A percentile compares a stretch with the other conserved stretches of the same genome.
These are phyloP conservation scores for Pocillopora grandis DNA, from an alignment of 92 coral and sea anemone genomes.

Conservation along the genomic window DNA sequence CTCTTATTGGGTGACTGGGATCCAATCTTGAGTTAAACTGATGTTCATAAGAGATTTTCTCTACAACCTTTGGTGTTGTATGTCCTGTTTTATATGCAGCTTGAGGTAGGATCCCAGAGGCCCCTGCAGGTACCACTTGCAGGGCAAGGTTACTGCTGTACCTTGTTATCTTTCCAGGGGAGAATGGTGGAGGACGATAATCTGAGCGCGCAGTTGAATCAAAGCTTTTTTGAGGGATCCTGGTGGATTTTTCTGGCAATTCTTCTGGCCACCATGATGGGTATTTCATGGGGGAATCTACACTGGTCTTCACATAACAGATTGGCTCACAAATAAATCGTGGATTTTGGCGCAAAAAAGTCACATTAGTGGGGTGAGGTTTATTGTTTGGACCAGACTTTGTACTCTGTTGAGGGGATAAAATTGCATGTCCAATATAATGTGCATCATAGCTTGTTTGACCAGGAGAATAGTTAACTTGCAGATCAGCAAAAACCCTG, in stretches of 20 bases:
- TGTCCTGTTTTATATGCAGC: constrained; percentile 25
- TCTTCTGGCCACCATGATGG: constrained; percentile 96
- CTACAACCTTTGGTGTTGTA: constrained; percentile 36
- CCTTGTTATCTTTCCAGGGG: constrained; percentile 28
- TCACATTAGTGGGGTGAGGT: constrained; percentile 90
- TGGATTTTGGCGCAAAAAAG: constrained; percentile 90
- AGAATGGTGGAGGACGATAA: constrained; percentile 49
- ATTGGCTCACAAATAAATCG: constrained; percentile 92
- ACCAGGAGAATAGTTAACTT: constrained; percentile 34
- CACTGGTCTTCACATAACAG: constrained; percentile 78
- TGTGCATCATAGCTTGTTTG: constrained; percentile 82
- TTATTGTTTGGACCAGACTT: constrained; percentile 87
- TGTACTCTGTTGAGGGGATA: constrained; percentile 63
- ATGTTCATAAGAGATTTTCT: constrained; percentile 94
- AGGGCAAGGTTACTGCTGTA: constrained; percentile 33
- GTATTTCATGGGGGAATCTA: constrained; percentile 35
- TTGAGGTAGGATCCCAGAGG: constrained; percentile 45
- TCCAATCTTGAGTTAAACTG: constrained; percentile 92
- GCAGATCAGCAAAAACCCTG: constrained; percentile 80
- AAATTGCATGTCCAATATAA: constrained; percentile 75
- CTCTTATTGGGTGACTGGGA: constrained; percentile 88
- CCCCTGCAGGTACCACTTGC: constrained; percentile 37
- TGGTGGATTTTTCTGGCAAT: constrained; percentile 58
- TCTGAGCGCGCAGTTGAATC: constrained; percentile 91
- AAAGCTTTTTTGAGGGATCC: constrained; percentile 69